A percentile compares a stretch with the other conserved stretches of the same genome.
phyloP scores from a whole-genome alignment of 2,797 vertebrate species.

The Malurus splendens region DNA sequence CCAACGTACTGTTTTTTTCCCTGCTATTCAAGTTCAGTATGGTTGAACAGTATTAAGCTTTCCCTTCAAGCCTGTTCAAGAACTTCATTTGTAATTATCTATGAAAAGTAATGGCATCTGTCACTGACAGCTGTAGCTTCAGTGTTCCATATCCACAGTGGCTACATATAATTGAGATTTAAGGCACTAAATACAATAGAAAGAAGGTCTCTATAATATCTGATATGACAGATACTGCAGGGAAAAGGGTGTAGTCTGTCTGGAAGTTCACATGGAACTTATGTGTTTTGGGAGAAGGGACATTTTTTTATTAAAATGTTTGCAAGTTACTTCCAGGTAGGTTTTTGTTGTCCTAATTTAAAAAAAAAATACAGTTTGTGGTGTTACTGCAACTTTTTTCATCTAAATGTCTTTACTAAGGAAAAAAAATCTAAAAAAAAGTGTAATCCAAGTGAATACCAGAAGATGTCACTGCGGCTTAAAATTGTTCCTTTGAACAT shows the following conservation, averaged over 20 bases:
- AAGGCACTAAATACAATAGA: background rate
- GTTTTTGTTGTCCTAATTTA: background rate
- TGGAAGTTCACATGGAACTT: background rate
- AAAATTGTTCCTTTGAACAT: background rate
- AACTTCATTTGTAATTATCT: background rate
- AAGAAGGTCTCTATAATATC: background rate
- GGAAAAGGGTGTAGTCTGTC: background rate
- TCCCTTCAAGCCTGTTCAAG: background rate
- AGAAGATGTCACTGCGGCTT: conserved; percentile 51
- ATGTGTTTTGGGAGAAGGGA: background rate
- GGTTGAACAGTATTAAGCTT: background rate
- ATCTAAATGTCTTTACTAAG: background rate
- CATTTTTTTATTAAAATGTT: background rate
- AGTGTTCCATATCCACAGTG: background rate
- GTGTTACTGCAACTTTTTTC: background rate
- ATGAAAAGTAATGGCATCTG: background rate
- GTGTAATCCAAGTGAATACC: conserved; percentile 23
- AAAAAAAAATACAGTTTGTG: background rate
- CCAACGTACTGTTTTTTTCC: background rate
- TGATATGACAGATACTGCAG: background rate
- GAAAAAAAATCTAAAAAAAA: background rate
- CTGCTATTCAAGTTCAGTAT: background rate
- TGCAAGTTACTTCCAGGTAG: background rate
- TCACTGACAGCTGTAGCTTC: background rate
- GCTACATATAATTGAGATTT: background rate